These are phyloP conservation scores for Chrysolina americana DNA, from an alignment of 2,888 invertebrate genomes.

Conservation along the genomic window DNA sequence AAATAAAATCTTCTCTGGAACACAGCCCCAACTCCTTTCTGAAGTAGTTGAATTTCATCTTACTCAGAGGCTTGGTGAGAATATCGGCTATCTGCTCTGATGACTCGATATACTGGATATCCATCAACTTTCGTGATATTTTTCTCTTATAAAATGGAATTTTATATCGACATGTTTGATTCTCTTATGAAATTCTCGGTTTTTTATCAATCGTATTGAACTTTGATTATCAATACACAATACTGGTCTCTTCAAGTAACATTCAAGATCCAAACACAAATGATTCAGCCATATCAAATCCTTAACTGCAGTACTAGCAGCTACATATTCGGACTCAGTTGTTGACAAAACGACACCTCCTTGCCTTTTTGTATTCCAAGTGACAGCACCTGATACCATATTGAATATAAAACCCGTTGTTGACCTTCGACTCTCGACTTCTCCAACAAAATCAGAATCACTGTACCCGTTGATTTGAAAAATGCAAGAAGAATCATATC, in stretches of 20 bases:
- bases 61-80: not conserved
- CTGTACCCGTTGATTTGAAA: too few relatives aligned
- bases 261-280: not conserved
- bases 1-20: not conserved
- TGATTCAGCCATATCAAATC: conserved; percentile 12
- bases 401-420: too few relatives aligned
- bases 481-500: too few relatives aligned
- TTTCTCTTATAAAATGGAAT: not conserved
- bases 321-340: not conserved
- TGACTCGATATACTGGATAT: not conserved
- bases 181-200: conserved; percentile 2
- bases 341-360: too few relatives aligned
- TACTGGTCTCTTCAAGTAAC: not conserved
- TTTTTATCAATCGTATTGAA: conserved; percentile 5
- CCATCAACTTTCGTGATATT: not conserved
- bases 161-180: not conserved
- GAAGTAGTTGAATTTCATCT: not conserved
- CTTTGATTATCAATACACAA: conserved; percentile 8
- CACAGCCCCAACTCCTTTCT: not conserved
- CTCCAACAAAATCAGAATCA: too few relatives aligned
- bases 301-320: conserved; percentile 10
- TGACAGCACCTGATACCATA: too few relatives aligned
- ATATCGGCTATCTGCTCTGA: not conserved
- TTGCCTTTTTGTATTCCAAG: too few relatives aligned
- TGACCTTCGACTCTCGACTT: too few relatives aligned